These are phyloP conservation scores for Eciton burchellii DNA, from an alignment of 1,140 invertebrate genomes.

Conservation along the genomic window DNA sequence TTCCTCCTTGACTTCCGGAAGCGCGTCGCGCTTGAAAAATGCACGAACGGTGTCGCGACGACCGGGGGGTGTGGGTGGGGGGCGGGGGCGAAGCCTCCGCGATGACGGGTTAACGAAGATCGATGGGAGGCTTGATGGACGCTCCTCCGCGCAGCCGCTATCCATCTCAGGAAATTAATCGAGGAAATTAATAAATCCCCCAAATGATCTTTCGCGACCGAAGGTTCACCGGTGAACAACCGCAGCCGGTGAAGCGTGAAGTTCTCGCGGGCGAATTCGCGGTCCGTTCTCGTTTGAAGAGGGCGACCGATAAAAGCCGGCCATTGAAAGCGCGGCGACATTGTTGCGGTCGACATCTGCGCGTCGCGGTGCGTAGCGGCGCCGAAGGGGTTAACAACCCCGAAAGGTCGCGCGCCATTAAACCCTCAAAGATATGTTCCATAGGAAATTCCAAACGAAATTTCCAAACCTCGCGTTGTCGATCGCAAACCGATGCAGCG, in stretches of 20 bases:
- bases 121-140: not conserved
- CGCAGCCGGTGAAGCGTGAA: too few species aligned
- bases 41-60: too few species aligned
- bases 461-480: not conserved
- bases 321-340: conserved; percentile 59
- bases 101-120: conserved; percentile 5
- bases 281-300: too few species aligned
- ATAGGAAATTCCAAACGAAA: not conserved
- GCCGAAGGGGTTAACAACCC: conserved; percentile 7
- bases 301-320: conserved; percentile 55
- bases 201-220: too few species aligned
- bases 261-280: conserved; percentile 1
- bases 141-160: too few species aligned
- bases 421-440: not conserved
- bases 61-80: too few species aligned
- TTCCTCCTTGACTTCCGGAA: too few species aligned
- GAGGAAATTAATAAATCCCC: too few species aligned
- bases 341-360: conserved; percentile 11
- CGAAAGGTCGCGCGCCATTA: not conserved
- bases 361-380: conserved; percentile 38
- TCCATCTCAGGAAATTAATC: too few species aligned
- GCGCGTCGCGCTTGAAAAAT: too few species aligned
- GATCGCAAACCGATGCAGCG: too few species aligned
- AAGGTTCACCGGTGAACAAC: too few species aligned
- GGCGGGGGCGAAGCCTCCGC: not conserved